phyloP scores from a whole-genome alignment of 2,888 invertebrate species.

The Caenorhabditis angaria region DNA sequence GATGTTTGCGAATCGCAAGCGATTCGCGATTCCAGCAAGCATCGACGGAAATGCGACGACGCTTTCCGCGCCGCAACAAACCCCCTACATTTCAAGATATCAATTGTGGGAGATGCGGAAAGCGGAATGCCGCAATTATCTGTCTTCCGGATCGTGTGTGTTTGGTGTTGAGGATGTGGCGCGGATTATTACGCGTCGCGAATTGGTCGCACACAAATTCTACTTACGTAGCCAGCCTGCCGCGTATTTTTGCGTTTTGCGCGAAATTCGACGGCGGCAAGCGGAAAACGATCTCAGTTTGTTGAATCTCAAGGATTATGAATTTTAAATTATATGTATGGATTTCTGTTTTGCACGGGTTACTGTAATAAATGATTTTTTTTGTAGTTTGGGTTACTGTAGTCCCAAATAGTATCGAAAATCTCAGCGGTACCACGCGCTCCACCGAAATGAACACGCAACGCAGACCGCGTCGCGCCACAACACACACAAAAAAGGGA shows the following conservation, averaged over 20 bases:
- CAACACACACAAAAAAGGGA: too few relatives aligned
- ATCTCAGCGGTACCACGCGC: too few relatives aligned
- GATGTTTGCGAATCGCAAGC: conserved; percentile 27
- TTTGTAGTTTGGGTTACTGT: too few relatives aligned
- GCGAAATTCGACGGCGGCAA: conserved; percentile 38
- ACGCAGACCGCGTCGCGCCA: too few relatives aligned
- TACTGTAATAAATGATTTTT: too few relatives aligned
- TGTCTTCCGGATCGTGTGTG: conserved; percentile 38
- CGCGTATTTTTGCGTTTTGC: conserved; percentile 45
- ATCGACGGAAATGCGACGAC: conserved; percentile 12
- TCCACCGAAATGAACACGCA: too few relatives aligned
- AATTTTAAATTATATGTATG: too few relatives aligned
- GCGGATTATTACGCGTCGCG: conserved; percentile 14
- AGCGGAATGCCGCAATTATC: conserved; percentile 14
- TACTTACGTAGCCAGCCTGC: conserved; percentile 45
- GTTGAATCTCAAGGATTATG: neutral
- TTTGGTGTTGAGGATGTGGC: conserved; percentile 42
- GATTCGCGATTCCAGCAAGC: conserved; percentile 28
- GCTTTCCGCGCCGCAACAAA: neutral
- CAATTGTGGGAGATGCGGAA: conserved; percentile 21
- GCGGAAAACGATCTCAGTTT: too few relatives aligned
- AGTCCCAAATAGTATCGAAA: too few relatives aligned
- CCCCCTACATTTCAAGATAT: conserved; percentile 42
- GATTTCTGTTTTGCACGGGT: too few relatives aligned
- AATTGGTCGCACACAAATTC: conserved; percentile 52